Evolutionary conservation across 2,888 invertebrate species (phyloP), one percentile per base, ranked within the genome.

Genomic region (Pseudoips prasinana): DNA sequence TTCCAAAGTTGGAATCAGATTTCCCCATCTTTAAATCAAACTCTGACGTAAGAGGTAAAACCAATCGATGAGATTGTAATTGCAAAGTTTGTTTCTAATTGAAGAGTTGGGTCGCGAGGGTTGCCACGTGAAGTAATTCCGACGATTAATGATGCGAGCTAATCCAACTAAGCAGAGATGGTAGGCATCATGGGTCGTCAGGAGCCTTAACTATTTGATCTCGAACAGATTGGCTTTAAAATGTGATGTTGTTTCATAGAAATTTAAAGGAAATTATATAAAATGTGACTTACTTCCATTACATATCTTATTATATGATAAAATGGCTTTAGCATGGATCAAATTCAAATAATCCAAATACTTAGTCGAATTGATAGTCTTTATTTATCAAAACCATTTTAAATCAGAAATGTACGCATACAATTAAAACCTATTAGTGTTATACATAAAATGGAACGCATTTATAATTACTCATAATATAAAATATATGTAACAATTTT

Each of bases 121-220:
- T 57, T 43, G 48, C 65, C 70, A 66, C 69, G 67, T 70, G 79
- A 78, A 75, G 79, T 79, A 86, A 85, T 86, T 81, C 79, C 72
- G 61, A 67, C 75, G 76, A 83, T 85, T 85, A 88, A 88, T 86
- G 84, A 79, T 66, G 79, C 82, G 82, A 73, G 73, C 67, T 86
- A 86, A 87, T 85, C 84, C 74, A 77, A 79, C 84, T 82, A 81
- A 77, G 77, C 75, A 74, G 68, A 73, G 73, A 71, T 61, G 73
- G 70, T 58, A 67, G 66, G 64, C 71, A 69, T 71, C 71, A 64
- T 60, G 72, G 73, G 70, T 69, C 68, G 66, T 74, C 69, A 66
- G 58, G 60, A 58, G 59, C 66, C 69, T 65, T 65, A 68, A 73
- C 70, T 55, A 66, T 64, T 61, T 64, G 64, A 73, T 74, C 68